Conservation (phyloP, 2,113 vertebrate species). For the Ceuthmochares aereus region DNA sequence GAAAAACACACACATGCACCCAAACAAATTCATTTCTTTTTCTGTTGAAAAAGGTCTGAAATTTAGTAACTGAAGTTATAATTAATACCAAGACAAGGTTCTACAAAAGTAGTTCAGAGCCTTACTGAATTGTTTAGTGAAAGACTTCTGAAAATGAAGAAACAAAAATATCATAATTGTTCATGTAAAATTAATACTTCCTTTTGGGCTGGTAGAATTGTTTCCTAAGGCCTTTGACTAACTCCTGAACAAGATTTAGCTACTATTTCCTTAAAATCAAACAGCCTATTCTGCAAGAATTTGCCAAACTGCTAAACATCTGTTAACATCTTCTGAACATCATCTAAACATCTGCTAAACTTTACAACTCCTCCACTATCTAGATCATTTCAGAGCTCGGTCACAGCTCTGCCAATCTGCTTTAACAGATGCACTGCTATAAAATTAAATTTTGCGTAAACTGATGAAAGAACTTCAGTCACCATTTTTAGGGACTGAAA, state of each 20-base stretch:
- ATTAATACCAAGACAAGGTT: neutral
- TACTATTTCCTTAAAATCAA: neutral
- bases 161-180: neutral
- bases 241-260: neutral
- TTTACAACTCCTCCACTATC: neutral
- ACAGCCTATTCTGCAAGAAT: neutral
- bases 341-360: neutral
- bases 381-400: neutral
- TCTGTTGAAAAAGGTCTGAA: neutral
- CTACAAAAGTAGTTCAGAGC: neutral
- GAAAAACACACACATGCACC: neutral
- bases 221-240: neutral
- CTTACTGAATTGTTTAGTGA: neutral
- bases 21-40: neutral
- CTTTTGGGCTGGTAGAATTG: neutral
- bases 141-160: neutral
- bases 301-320: slow-evolving; percentile 2
- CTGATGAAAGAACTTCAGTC: neutral
- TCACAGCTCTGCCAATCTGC: slow-evolving; percentile 26
- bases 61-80: neutral
- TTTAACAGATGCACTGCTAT: neutral
- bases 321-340: slow-evolving; percentile 5
- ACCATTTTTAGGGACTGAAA: neutral
- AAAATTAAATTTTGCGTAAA: neutral
- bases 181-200: neutral